Evolutionary conservation across 2,797 vertebrate genomes (phyloP), one percentile per base, ranked within the genome.

Genomic region (Brachyalestes nurse): DNA sequence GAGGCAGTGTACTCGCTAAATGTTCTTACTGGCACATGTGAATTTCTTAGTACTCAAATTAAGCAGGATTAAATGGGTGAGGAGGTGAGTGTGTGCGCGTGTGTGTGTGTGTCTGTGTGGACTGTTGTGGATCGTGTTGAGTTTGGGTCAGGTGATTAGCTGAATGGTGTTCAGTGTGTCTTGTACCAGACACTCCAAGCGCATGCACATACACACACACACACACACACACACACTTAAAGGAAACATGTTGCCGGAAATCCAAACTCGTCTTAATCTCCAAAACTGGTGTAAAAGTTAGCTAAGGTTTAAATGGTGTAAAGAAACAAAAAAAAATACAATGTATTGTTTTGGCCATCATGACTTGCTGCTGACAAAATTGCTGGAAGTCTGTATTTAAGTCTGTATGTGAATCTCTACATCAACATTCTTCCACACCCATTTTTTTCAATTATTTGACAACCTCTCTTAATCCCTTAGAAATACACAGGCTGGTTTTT

Each of bases 21-120:
- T 94, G 94, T 95, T 96, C 94, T 96, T 95, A 95, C 92, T 88
- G 94, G 95, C 93, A 95, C 96, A 96, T 96, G 96, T 95, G 94
- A 96, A 95, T 95, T 96, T 96, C 93, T 95, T 95, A 96, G 95
- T 94, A 90, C 93, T 96, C 94, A 96, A 95, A 96, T 97, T 96
- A 97, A 97, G 95, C 90, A 93, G 95, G 97, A 97, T 98, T 98
- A 97, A 92, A 76, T 21, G 89, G 91, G 89, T 89, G 90, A 90
- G 72, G 66, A 65, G 23, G 47, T n/a, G 82, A 78, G 45, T 72
- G 83, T 86, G 83, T 78, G 62, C 47, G 69, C 1, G 47, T 85
- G 86, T 82, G 83, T 86, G 19, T 60, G 76, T 71, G 83, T 75
- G 55, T 72, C 21, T 75, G 62, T 62, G 34, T 73, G 42, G 23